A percentile compares a stretch with the other conserved stretches of the same genome.
Conservation (phyloP, 2,797 vertebrate genomes). For the Hapalemur alaotrensis region DNA sequence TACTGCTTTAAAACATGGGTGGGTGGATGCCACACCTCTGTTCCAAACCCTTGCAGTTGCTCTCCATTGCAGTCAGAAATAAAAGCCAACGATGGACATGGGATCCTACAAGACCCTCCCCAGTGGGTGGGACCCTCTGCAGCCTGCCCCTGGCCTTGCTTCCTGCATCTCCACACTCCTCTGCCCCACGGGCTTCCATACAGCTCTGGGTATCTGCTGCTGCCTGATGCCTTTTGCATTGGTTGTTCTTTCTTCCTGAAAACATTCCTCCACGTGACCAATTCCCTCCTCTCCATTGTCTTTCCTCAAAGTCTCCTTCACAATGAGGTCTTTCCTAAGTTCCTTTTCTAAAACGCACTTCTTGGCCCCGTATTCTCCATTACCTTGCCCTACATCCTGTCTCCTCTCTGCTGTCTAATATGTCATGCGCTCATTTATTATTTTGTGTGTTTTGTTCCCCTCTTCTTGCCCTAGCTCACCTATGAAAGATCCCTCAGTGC, state of each 20-base stretch:
- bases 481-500: no score
- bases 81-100: background rate
- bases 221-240: background rate
- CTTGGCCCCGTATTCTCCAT: background rate
- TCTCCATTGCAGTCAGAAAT: background rate
- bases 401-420: background rate
- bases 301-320: background rate
- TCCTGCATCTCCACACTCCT: background rate
- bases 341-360: background rate
- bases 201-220: background rate
- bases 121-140: no score
- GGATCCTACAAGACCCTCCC: fast-evolving
- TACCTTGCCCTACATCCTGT: background rate
- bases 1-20: background rate
- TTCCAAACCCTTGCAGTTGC: background rate
- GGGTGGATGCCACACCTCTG: no score
- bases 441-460: background rate
- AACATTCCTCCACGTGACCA: background rate
- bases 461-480: background rate
- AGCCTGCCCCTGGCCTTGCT: no score
- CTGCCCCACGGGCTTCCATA: no score
- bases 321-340: background rate
- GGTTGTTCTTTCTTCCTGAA: background rate
- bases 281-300: no score
- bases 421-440: background rate